These are phyloP conservation scores for Catharus ustulatus DNA, from an alignment of 2,797 vertebrate genomes.

Conservation along the genomic window DNA sequence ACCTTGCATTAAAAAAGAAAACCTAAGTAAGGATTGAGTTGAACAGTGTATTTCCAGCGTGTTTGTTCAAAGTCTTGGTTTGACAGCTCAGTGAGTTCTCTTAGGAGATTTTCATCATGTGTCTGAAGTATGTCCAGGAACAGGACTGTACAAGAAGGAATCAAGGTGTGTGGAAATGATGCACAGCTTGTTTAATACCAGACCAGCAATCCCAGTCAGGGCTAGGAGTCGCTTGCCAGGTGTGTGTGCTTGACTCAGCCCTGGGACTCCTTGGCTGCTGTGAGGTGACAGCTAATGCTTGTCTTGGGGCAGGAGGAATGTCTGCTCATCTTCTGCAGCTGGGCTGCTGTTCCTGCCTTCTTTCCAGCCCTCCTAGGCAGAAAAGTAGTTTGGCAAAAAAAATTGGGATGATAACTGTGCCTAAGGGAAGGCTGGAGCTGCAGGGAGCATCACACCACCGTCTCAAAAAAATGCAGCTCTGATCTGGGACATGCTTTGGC, in stretches of 20 bases:
- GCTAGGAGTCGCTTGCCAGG: not conserved
- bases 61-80: not conserved
- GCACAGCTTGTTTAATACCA: not conserved
- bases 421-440: not conserved
- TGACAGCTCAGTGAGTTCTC: not conserved
- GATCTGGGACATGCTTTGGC: not conserved
- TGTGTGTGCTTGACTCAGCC: not conserved
- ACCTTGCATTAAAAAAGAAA: conserved; percentile 6
- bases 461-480: not conserved
- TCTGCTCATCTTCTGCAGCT: not conserved
- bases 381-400: not conserved
- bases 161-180: not conserved
- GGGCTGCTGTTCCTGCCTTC: not conserved
- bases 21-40: conserved; percentile 31
- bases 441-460: accelerated
- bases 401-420: not conserved
- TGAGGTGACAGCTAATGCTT: not conserved
- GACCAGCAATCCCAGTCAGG: not conserved
- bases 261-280: accelerated
- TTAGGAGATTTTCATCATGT: not conserved
- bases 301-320: not conserved
- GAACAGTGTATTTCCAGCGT: not conserved
- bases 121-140: not conserved
- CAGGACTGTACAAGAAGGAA: not conserved
- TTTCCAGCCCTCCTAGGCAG: not conserved